phyloP scores from a whole-genome alignment of 53 echinoderm and acorn worm genomes.

The Arbacia lixula region DNA sequence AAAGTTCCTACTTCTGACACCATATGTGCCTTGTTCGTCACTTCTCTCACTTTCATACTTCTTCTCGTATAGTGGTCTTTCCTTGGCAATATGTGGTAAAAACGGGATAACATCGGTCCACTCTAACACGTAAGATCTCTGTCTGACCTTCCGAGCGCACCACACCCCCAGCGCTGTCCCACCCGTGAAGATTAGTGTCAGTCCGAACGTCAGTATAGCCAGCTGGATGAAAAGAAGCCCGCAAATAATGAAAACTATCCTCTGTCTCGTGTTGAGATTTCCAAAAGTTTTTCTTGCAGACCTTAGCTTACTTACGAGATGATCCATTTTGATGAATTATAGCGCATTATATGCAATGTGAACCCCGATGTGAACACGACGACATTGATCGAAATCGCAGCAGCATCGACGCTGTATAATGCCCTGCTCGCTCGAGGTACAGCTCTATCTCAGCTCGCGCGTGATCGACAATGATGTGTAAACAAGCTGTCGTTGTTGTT shows the following conservation, averaged over 20 bases:
- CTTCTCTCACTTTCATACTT: not conserved
- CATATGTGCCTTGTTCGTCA: not conserved
- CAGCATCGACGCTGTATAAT: no score
- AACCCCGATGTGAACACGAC: no score
- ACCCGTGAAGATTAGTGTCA: slow-evolving; percentile 26
- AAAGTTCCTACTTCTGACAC: not conserved
- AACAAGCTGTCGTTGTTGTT: no score
- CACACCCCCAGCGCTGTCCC: slow-evolving; percentile 51
- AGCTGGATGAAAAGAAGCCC: not conserved
- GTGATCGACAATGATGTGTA: no score
- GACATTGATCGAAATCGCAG: no score
- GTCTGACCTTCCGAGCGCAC: not conserved
- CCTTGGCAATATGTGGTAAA: slow-evolving; percentile 34
- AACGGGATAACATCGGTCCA: slow-evolving; percentile 21
- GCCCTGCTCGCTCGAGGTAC: no score
- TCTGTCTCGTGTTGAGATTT: slow-evolving; percentile 10
- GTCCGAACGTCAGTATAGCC: not conserved
- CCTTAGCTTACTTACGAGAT: not conserved
- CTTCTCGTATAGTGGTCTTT: slow-evolving; percentile 1
- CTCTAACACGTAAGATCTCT: not conserved
- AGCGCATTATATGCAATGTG: no score
- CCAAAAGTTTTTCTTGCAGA: not conserved
- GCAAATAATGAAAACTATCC: not conserved
- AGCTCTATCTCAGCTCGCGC: no score
- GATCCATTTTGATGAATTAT: no score